phyloP scores from a whole-genome alignment of 2,888 invertebrate species.

The Ctena decussata region DNA sequence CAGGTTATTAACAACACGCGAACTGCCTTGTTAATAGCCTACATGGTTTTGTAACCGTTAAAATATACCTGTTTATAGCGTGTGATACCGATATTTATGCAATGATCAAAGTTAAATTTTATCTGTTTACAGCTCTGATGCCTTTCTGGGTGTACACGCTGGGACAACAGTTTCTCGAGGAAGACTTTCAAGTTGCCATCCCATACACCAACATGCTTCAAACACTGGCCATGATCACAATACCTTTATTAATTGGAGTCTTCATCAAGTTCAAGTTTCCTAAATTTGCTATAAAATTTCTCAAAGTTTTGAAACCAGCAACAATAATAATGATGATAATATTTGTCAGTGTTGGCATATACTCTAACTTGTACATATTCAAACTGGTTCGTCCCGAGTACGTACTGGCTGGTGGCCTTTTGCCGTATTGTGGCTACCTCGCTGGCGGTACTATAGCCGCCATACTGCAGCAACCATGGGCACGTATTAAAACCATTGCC shows the following conservation, averaged over 20 bases:
- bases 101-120: too few relatives aligned
- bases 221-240: constrained; percentile 92
- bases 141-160: constrained; percentile 96
- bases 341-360: constrained; percentile 94
- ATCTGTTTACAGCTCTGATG: constrained; percentile 92
- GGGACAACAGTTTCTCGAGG: constrained; percentile 90
- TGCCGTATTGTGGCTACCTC: constrained; percentile 84
- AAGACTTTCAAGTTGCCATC: constrained; percentile 91
- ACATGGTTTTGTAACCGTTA: too few relatives aligned
- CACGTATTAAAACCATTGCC: constrained; percentile 90
- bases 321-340: constrained; percentile 93
- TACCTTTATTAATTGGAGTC: constrained; percentile 90
- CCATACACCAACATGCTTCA: constrained; percentile 93
- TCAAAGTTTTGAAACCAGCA: constrained; percentile 93
- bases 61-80: too few relatives aligned
- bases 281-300: constrained; percentile 89
- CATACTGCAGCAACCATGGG: constrained; percentile 84
- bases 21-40: too few relatives aligned
- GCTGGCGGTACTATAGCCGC: constrained; percentile 78
- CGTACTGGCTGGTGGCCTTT: constrained; percentile 77
- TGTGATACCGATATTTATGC: too few relatives aligned
- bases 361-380: constrained; percentile 96
- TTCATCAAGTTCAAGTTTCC: constrained; percentile 88
- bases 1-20: too few relatives aligned
- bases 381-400: constrained; percentile 91